Evolutionary conservation across 2,797 vertebrate species (phyloP).

Genomic region (Chelonia mydas): DNA sequence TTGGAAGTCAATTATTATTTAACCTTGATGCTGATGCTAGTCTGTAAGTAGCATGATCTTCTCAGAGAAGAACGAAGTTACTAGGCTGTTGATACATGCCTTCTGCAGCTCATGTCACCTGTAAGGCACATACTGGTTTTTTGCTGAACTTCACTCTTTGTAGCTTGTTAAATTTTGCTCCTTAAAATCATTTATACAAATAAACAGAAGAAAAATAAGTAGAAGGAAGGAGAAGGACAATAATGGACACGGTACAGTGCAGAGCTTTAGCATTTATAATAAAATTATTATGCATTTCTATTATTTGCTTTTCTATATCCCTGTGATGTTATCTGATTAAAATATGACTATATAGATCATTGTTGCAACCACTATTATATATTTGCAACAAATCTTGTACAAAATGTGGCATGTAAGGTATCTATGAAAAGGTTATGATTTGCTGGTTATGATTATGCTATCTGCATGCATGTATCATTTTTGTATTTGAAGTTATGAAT

Average conservation of each 20-base stretch:
- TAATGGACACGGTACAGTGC: background rate
- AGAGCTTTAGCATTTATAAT: background rate
- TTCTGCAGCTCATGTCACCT: constrained; percentile 11
- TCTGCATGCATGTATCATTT: too few species aligned
- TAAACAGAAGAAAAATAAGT: constrained; percentile 48
- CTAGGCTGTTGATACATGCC: constrained; percentile 53
- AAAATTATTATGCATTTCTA: background rate
- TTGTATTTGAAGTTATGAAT: too few species aligned
- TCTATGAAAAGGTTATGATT: too few species aligned
- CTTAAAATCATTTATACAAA: constrained; percentile 38
- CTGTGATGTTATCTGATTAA: too few species aligned
- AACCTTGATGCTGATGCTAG: constrained; percentile 51
- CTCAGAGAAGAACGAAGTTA: constrained; percentile 57
- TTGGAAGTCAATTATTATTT: constrained; percentile 42
- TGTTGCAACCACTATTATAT: too few species aligned
- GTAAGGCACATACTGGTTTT: too few species aligned
- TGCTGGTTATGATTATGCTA: too few species aligned
- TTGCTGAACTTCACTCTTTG: background rate
- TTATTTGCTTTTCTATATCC: background rate
- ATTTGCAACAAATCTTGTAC: too few species aligned
- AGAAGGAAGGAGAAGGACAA: constrained; percentile 18
- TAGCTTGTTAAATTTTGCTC: constrained; percentile 45
- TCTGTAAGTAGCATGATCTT: constrained; percentile 39
- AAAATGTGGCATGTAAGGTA: too few species aligned
- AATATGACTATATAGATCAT: too few species aligned